Evolutionary conservation across 1,140 invertebrate genomes (phyloP).

Genomic region (Cardiocondyla obscurior): DNA sequence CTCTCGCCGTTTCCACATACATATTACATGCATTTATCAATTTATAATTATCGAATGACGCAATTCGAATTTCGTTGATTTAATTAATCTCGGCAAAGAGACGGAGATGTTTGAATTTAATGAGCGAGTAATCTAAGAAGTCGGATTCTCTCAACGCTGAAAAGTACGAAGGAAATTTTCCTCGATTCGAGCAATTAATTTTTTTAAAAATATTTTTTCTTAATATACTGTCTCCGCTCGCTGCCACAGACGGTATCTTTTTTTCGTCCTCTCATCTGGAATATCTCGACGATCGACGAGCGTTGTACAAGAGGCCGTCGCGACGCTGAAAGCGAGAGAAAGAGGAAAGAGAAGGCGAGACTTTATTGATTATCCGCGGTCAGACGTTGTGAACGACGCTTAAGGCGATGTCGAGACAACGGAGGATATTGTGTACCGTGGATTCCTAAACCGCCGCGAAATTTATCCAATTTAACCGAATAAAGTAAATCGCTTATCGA

Average conservation of each 20-base stretch:
- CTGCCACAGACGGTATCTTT: neutral
- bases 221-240: neutral
- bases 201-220: neutral
- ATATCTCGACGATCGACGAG: constrained; percentile 42
- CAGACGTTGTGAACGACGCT: constrained; percentile 12
- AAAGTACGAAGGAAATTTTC: neutral
- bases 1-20: too few relatives aligned
- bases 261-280: constrained; percentile 23
- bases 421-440: neutral
- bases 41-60: neutral
- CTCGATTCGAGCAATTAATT: neutral
- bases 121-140: neutral
- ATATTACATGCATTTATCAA: neutral
- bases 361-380: constrained; percentile 41
- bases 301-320: neutral
- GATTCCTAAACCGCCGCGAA: neutral
- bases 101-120: neutral
- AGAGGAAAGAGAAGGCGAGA: constrained; percentile 6
- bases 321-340: neutral
- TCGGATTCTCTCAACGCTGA: neutral
- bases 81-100: neutral
- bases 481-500: neutral
- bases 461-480: neutral
- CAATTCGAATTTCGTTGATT: neutral
- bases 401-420: neutral